Percentiles rank a stretch among this genome's conserved stretches.
These are phyloP conservation scores for Rattus rattus DNA, from an alignment of 2,113 vertebrate genomes.

Conservation along the genomic window DNA sequence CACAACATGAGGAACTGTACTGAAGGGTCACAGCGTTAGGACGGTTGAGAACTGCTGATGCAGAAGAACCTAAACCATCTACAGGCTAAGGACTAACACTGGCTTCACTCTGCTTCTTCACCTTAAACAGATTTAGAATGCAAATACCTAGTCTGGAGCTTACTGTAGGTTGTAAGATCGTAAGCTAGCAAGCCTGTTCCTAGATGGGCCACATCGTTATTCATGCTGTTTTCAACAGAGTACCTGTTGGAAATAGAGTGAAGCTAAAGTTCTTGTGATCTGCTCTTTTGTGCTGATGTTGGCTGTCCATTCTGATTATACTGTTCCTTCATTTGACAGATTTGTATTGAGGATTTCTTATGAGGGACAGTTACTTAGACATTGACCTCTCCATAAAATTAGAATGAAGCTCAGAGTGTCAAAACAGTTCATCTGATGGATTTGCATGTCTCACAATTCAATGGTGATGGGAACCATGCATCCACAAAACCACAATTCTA, in stretches of 20 bases:
- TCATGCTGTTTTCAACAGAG: conserved; percentile 5
- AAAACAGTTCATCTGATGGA: background rate
- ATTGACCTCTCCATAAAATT: background rate
- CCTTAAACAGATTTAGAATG: background rate
- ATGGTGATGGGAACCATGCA: background rate
- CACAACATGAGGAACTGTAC: background rate
- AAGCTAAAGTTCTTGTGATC: background rate
- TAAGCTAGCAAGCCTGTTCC: conserved; percentile 3
- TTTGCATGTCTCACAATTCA: background rate
- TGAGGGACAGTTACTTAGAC: background rate
- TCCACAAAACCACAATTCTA: background rate
- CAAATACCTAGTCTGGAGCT: conserved; percentile 28
- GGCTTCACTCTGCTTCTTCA: background rate
- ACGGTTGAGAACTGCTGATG: background rate
- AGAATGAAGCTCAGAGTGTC: background rate
- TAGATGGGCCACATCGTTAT: background rate
- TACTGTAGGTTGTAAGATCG: background rate
- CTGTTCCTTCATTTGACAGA: background rate
- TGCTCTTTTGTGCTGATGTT: background rate
- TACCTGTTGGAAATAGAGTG: background rate
- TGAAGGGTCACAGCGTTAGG: background rate
- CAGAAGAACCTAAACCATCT: background rate
- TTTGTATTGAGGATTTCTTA: background rate
- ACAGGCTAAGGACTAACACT: background rate
- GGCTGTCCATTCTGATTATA: background rate